Conservation (phyloP, 2,113 vertebrate species). For the Cyanistes caeruleus region DNA sequence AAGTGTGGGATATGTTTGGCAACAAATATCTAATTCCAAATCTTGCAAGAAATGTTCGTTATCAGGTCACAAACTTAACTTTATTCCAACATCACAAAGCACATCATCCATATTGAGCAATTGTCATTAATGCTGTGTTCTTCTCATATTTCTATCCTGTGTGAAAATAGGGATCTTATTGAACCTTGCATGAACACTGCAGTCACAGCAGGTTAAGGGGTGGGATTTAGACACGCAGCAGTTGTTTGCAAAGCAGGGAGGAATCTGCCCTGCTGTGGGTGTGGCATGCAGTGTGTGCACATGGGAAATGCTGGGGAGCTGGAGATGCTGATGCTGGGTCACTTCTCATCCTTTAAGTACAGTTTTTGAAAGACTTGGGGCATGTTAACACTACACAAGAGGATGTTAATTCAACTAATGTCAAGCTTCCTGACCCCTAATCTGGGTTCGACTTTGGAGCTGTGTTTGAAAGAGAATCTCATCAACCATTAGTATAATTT, state of each 20-base stretch:
- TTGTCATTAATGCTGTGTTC: background rate
- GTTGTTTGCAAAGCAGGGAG: background rate
- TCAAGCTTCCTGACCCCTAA: background rate
- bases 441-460: background rate
- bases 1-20: background rate
- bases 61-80: background rate
- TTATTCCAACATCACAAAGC: background rate
- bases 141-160: background rate
- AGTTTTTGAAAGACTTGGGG: background rate
- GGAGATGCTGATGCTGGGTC: background rate
- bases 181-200: background rate
- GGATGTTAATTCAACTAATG: background rate
- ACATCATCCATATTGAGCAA: background rate
- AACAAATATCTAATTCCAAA: background rate
- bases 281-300: background rate
- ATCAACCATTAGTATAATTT: background rate
- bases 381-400: background rate
- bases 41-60: background rate
- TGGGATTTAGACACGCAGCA: background rate
- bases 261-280: background rate
- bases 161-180: background rate
- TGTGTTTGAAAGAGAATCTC: background rate
- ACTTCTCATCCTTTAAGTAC: background rate
- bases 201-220: background rate
- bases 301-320: background rate